Evolutionary conservation across 2,113 vertebrate genomes (phyloP), one percentile per base, ranked within the genome.

Genomic region (Potamarius usumacintae): DNA sequence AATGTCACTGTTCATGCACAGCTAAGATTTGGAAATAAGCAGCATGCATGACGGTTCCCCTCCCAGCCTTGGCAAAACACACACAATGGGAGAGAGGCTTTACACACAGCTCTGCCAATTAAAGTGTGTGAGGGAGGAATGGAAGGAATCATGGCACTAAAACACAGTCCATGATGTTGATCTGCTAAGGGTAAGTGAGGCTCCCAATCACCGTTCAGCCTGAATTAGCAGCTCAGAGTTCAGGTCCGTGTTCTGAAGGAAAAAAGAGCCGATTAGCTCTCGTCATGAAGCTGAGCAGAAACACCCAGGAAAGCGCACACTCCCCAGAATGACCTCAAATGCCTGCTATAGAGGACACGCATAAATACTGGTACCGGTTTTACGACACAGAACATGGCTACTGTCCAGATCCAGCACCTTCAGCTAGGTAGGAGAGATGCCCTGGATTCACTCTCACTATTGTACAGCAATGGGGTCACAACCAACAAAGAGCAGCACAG

Each of bases 1-100:
- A 90, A 92, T 89, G 79, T 83, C 85, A 87, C 85, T 69, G 63
- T 88, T 90, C 83, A 88, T 17, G 62, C 85, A 85, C 82, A 91
- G 72, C 91, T 88, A 85, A 87, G 77, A 83, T 69, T 71, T 53
- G 87, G 83, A 90, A 87, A 89, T 79, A 81, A 42, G 82, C 87
- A 85, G 87, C 85, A 50, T 71, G 88, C 83, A 81, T 63, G 34
- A 20, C 60, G 25, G 53, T 65, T 52, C 50, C 55, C 57, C 18
- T 62, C 50, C 8, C 11, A 48, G 77, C 53, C 63, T 84, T 71
- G 82, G 34, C 81, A 71, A 71, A 55, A 77, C 63, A 82, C 82
- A 67, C 60, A 63, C 80, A 81, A 87, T 52, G 57, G 58, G 79
- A 57, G 57, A 58, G 7, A 58, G 71, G 55, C 55, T 89, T 87